Evolutionary conservation across 2,113 vertebrate species (phyloP).

Genomic region (Serilophus lunatus): DNA sequence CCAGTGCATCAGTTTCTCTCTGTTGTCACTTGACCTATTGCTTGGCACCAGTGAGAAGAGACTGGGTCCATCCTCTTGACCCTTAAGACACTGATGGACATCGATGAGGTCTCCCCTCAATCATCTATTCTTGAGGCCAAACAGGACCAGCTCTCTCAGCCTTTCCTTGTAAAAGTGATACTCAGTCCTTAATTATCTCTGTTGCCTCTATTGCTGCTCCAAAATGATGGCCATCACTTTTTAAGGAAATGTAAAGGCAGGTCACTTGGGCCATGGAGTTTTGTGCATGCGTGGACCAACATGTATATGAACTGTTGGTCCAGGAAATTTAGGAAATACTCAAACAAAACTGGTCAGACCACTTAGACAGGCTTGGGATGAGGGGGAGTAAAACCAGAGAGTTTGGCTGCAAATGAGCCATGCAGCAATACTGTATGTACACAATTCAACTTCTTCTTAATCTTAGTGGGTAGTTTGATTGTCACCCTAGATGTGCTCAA

Average conservation of each 20-base stretch:
- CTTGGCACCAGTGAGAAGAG: background rate
- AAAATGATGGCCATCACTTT: background rate
- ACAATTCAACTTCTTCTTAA: background rate
- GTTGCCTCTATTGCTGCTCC: background rate
- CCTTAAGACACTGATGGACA: background rate
- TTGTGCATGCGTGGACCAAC: background rate
- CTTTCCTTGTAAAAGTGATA: background rate
- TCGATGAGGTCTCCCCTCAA: background rate
- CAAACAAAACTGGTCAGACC: background rate
- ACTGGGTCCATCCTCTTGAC: background rate
- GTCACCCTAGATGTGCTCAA: background rate
- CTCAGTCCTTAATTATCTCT: background rate
- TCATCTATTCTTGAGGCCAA: background rate
- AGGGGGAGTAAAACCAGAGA: background rate
- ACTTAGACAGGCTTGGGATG: background rate
- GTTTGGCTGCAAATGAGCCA: background rate
- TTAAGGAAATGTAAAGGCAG: background rate
- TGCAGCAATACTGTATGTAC: background rate
- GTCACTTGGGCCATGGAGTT: background rate
- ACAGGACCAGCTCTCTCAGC: background rate
- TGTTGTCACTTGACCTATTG: background rate
- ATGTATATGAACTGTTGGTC: background rate
- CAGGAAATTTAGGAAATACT: background rate
- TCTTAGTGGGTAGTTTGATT: background rate
- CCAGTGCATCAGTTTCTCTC: background rate